Evolutionary conservation across 2,888 invertebrate species (phyloP), one percentile per base, ranked within the genome.

Genomic region (Lutraria lutraria): DNA sequence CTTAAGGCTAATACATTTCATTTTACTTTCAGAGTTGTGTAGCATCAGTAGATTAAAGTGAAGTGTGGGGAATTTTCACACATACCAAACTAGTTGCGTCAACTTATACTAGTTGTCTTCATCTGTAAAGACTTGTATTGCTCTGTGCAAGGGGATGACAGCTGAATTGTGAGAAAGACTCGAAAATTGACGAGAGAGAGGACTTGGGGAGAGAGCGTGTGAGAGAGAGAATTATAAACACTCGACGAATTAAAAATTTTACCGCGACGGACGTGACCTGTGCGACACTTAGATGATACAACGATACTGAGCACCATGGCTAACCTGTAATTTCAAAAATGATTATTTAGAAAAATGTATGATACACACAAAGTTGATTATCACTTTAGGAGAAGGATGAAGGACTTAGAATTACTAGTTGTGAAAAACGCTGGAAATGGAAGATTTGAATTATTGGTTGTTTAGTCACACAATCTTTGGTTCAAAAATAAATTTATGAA

Each of bases 41-140:
- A 15, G 54, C 43, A 25, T 60, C 21, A 21, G 16, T 29, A 43
- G 53, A 80, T 56, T 53, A 54, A n/a, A 19, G 53, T 34, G 80
- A 25, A 15, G 25, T 52, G 72, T 80, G 43, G 34, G 79, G 34
- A 43, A 60, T 43, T 60, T 31, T 76, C 34, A 80, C 80, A 79
- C 76, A 76, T n/a, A 80, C 29, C 15, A 31, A 76, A 53, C 29
- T 34, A 60, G 60, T 72, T 43, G 34, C 60, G 79, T 34, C 79
- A 79, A 79, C 85, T 85, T 85, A 80, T 31, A 80, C n/a, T 19
- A 60, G 60, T 85, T 79, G 85, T 85, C 85, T 76, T 43, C 79
- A 54, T 76, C 72, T 52, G 34, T 68, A 56, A 54, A 52, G 84
- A 52, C 52, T 81, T 81, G 43, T 81, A 54, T 52, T 85, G 53